phyloP scores from a whole-genome alignment of 2,797 vertebrate species.

The Platyrinchus mystaceus region DNA sequence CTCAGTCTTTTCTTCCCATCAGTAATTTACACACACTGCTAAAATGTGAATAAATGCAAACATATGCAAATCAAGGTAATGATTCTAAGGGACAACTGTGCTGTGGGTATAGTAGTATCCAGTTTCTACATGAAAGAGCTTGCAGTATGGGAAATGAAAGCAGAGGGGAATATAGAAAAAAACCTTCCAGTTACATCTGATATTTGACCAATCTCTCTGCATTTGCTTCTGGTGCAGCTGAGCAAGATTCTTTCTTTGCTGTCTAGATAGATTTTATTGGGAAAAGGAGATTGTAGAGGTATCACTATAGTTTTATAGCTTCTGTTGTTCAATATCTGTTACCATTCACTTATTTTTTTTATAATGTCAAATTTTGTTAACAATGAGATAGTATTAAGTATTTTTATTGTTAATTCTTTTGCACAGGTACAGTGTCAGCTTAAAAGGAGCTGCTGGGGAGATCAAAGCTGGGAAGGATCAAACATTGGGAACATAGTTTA shows the following conservation, averaged over 20 bases:
- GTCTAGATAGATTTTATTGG: not conserved
- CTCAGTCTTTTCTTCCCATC: not conserved
- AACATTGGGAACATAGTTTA: slow-evolving; percentile 1
- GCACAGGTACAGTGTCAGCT: not conserved
- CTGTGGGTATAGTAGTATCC: not conserved
- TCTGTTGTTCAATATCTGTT: not conserved
- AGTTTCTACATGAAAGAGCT: not conserved
- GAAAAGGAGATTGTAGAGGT: not conserved
- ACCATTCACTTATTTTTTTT: not conserved
- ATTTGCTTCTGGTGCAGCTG: not conserved
- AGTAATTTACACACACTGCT: not conserved
- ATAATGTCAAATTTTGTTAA: not conserved
- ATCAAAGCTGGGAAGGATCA: slow-evolving; percentile 57
- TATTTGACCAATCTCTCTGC: not conserved
- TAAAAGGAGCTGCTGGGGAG: slow-evolving; percentile 11
- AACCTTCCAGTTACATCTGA: not conserved
- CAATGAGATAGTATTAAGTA: not conserved
- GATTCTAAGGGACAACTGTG: not conserved
- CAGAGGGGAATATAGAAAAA: not conserved
- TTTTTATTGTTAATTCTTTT: slow-evolving; percentile 41
- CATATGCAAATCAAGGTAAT: not conserved
- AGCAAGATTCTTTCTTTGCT: not conserved
- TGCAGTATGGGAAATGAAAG: not conserved
- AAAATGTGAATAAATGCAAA: not conserved
- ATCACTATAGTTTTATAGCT: not conserved